A percentile compares a stretch with the other conserved stretches of the same genome.
Conservation (phyloP, 30 jellyfish, hydroid and myxozoan genomes). For the Cassiopea xamachana region DNA sequence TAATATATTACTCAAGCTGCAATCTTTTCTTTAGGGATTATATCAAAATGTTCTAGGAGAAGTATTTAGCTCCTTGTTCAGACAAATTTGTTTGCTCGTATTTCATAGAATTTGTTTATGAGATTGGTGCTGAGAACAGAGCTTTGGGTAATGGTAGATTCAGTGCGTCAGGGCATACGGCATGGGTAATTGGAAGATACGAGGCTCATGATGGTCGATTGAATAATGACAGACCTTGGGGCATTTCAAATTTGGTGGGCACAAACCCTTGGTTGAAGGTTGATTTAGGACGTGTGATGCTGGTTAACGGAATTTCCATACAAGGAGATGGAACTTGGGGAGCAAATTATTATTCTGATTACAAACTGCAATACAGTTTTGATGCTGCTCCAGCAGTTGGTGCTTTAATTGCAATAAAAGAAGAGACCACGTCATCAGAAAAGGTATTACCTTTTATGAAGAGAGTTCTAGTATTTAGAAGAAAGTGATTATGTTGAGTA, state of each 20-base stretch:
- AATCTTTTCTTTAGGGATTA: no score
- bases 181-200: constrained; percentile 31
- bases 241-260: background rate
- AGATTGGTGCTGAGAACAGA: constrained; percentile 64
- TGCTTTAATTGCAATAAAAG: constrained; percentile 13
- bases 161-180: constrained; percentile 9
- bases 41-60: no score
- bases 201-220: constrained; percentile 55
- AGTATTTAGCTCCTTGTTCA: no score
- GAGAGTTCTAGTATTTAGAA: background rate
- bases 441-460: constrained; percentile 8
- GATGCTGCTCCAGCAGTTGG: constrained; percentile 6
- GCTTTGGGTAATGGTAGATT: constrained; percentile 54
- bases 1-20: no score
- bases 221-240: constrained; percentile 67
- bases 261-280: constrained; percentile 49
- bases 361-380: constrained; percentile 49
- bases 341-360: constrained; percentile 45
- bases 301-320: constrained; percentile 66
- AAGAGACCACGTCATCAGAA: constrained; percentile 10
- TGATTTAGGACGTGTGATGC: constrained; percentile 69
- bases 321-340: constrained; percentile 79
- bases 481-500: background rate
- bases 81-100: background rate
- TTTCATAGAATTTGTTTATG: background rate